These are phyloP conservation scores for Megalops cyprinoides DNA, from an alignment of 2,797 vertebrate genomes.

Conservation along the genomic window DNA sequence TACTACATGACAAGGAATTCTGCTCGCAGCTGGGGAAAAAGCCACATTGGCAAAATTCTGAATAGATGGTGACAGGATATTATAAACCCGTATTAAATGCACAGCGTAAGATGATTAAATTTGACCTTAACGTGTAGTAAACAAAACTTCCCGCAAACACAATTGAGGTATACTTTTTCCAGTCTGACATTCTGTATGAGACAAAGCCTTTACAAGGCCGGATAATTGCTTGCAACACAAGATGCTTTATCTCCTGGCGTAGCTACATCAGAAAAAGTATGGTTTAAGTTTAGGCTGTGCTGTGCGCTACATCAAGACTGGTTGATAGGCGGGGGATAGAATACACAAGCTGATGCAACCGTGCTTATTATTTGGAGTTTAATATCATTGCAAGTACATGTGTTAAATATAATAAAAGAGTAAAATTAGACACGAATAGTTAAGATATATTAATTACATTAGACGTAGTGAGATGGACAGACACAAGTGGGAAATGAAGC, in stretches of 20 bases:
- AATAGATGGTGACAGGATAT: neutral
- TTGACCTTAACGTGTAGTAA: neutral
- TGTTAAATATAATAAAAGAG: too few relatives aligned
- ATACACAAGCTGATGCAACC: too few relatives aligned
- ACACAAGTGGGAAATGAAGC: too few relatives aligned
- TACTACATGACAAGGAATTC: constrained; percentile 27
- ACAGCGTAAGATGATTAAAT: neutral
- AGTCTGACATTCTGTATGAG: neutral
- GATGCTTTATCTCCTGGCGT: neutral
- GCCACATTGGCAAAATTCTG: constrained; percentile 24
- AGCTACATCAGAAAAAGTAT: neutral
- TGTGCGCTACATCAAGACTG: neutral
- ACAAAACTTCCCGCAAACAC: neutral
- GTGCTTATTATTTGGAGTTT: too few relatives aligned
- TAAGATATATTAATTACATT: too few relatives aligned
- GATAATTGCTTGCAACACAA: neutral
- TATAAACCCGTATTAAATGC: neutral
- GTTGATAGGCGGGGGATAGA: too few relatives aligned
- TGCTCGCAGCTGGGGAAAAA: constrained; percentile 34
- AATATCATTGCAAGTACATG: too few relatives aligned
- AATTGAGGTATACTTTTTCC: neutral
- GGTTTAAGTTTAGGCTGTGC: neutral
- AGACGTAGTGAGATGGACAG: too few relatives aligned
- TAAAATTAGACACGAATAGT: too few relatives aligned
- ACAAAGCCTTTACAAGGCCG: neutral